Evolutionary conservation across 2,113 vertebrate genomes (phyloP), one percentile per base, ranked within the genome.

Genomic region (Neomonachus schauinslandi): DNA sequence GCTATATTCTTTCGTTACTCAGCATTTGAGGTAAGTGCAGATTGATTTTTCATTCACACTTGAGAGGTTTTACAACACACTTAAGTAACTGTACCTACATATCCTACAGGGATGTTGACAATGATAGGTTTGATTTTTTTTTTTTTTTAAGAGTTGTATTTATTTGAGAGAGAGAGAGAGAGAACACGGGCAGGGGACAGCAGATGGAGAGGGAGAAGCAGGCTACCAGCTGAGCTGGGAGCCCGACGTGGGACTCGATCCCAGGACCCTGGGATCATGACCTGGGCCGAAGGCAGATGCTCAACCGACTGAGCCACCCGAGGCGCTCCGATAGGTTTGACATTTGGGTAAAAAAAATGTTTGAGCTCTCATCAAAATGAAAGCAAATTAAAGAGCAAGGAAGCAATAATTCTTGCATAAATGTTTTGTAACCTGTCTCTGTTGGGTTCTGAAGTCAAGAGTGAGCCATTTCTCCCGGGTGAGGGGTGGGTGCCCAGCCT

Each of bases 321-420:
- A 69, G 33, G 4, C 19, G 16, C 67, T 18, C 67, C 10, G 33
- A 84, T 84, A 89, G 69, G 28, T 90, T 83, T 97, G 71, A 19
- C 63, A 61, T 86, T 95, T 82, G 36, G 31, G 36, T 1, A 16
- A 12, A 7, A 7, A 51, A 61, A 67, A 46, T 42, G 31, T 86
- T 88, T 69, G 80, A 84, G 10, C 16, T 77, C 36, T 77, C 36
- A 82, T 92, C 69, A 95, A 97, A 95, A 28, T 55, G 59, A 93
- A 95, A 95, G 72, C 94, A 95, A 74, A 82, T 82, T 55, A 69
- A 91, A 93, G 46, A 91, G 65, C 39, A 77, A 81, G 65, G 95
- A 77, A 77, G 36, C 39, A 89, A 51, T 51, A 76, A 72, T 92
- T 80, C 59, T 95, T 91, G 92, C 7, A 4, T 36, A 76, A 53